Percentiles rank a stretch among this genome's conserved stretches.
These are phyloP conservation scores for Sipha maydis DNA, from an alignment of 2,888 invertebrate genomes.

Conservation along the genomic window DNA sequence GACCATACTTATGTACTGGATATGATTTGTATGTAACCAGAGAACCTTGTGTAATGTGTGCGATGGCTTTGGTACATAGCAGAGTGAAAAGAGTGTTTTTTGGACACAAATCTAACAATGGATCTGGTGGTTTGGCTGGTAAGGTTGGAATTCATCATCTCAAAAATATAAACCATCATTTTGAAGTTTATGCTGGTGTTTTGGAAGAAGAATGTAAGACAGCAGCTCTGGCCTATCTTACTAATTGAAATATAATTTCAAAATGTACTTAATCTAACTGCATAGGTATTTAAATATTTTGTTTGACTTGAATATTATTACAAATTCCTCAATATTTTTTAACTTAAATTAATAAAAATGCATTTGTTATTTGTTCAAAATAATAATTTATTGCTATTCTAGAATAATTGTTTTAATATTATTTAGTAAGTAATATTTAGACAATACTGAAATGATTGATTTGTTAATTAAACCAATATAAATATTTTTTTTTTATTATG, in stretches of 20 bases:
- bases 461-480: too few species aligned
- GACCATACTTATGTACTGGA: conserved; percentile 85
- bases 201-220: conserved; percentile 63
- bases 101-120: conserved; percentile 67
- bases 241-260: background rate
- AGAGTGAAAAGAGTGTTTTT: conserved; percentile 85
- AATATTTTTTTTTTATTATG: too few species aligned
- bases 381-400: too few species aligned
- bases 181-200: conserved; percentile 79
- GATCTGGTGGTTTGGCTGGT: conserved; percentile 78
- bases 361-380: too few species aligned
- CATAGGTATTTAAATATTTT: too few species aligned
- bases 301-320: too few species aligned
- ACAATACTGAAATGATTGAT: too few species aligned
- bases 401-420: too few species aligned
- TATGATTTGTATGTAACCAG: conserved; percentile 83
- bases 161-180: conserved; percentile 88
- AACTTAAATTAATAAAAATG: too few species aligned
- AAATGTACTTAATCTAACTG: too few species aligned
- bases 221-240: background rate
- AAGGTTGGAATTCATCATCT: conserved; percentile 81
- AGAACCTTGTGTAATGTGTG: conserved; percentile 95
- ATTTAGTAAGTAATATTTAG: too few species aligned
- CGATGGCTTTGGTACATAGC: conserved; percentile 95
- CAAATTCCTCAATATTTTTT: too few species aligned